Evolutionary conservation across 2,888 invertebrate species (phyloP).

Genomic region (Caenorhabditis sp.): DNA sequence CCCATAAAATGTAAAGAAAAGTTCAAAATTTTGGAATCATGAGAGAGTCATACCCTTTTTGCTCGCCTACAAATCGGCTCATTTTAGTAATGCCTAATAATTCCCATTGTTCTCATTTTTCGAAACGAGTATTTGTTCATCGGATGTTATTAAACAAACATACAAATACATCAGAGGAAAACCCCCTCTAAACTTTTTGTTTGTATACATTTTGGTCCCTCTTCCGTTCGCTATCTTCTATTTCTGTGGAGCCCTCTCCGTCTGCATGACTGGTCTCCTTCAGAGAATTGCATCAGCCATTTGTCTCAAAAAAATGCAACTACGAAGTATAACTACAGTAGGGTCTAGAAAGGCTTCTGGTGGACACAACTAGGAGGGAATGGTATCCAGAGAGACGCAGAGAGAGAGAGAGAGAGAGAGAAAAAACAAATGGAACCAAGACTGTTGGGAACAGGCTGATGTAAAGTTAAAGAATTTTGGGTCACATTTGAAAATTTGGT

Average conservation of each 20-base stretch:
- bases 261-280: constrained; percentile 21
- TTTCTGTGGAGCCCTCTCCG: constrained; percentile 26
- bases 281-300: constrained; percentile 43
- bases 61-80: constrained; percentile 16
- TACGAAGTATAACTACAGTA: constrained; percentile 50
- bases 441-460: constrained; percentile 32
- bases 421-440: not conserved
- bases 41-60: not conserved
- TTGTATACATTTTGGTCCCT: constrained; percentile 25
- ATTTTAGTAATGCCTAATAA: constrained; percentile 36
- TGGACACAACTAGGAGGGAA: not conserved
- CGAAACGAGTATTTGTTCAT: constrained; percentile 13
- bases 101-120: constrained; percentile 36
- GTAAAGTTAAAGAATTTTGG: constrained; percentile 36
- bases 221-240: not conserved
- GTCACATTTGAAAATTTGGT: constrained; percentile 25
- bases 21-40: not conserved
- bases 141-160: constrained; percentile 7
- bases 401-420: constrained; percentile 36
- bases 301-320: constrained; percentile 22
- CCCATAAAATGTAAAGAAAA: too few species aligned
- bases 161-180: not conserved
- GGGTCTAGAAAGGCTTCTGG: not conserved
- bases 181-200: not conserved
- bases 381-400: constrained; percentile 29